These are phyloP conservation scores for Trididemnum nubilum DNA, from an alignment of 23 tunicate genomes.

Conservation along the genomic window DNA sequence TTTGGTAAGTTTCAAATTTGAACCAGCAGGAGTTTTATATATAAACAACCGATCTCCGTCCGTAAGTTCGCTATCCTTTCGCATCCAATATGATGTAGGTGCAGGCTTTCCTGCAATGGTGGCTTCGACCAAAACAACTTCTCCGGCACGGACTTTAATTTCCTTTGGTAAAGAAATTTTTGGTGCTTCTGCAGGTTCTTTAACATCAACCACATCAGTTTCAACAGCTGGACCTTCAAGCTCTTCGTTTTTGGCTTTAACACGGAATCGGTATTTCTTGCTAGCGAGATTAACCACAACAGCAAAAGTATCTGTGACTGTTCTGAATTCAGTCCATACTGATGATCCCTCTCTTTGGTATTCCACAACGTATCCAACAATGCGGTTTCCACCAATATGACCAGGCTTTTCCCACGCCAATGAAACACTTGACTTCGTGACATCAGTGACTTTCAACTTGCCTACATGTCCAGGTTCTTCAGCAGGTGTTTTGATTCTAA, in stretches of 20 bases:
- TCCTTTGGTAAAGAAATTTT: constrained; percentile 56
- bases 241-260: constrained; percentile 80
- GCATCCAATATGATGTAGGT: constrained; percentile 72
- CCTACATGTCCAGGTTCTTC: constrained; percentile 85
- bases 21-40: constrained; percentile 51
- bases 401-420: constrained; percentile 84
- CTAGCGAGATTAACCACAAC: constrained; percentile 62
- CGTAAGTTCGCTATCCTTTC: constrained; percentile 54
- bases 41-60: constrained; percentile 59
- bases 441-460: constrained; percentile 73
- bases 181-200: constrained; percentile 75
- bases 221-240: constrained; percentile 61
- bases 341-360: constrained; percentile 74
- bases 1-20: constrained; percentile 48
- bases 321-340: constrained; percentile 70
- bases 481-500: constrained; percentile 62
- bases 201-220: constrained; percentile 81
- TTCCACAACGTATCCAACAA: constrained; percentile 83
- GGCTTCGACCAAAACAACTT: constrained; percentile 54
- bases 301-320: constrained; percentile 69
- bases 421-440: constrained; percentile 71
- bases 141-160: constrained; percentile 61
- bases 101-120: constrained; percentile 74
- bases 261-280: constrained; percentile 79
- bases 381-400: constrained; percentile 82